phyloP scores from a whole-genome alignment of 2,888 invertebrate genomes.

The Caenorhabditis japonica region DNA sequence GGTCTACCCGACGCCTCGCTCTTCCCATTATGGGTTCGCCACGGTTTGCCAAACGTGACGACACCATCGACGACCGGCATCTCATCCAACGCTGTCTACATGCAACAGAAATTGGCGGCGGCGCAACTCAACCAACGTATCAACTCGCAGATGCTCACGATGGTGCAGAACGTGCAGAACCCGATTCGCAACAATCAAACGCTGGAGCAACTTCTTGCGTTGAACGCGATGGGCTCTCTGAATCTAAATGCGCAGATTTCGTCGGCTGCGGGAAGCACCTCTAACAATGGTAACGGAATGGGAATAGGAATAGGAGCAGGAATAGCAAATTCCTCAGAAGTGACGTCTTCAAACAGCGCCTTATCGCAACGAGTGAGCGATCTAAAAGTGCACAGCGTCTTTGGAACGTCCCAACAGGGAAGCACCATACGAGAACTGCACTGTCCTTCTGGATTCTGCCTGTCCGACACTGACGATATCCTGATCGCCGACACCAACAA shows the following conservation, averaged over 20 bases:
- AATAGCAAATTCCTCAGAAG: neutral
- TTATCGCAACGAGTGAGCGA: constrained; percentile 40
- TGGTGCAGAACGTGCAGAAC: constrained; percentile 18
- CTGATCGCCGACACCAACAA: constrained; percentile 75
- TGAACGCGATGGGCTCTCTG: constrained; percentile 32
- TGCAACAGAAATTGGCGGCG: constrained; percentile 33
- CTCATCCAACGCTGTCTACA: constrained; percentile 28
- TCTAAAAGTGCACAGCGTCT: constrained; percentile 57
- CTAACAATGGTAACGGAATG: neutral
- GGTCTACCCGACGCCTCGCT: constrained; percentile 2
- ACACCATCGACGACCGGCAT: constrained; percentile 30
- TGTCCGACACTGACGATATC: constrained; percentile 72
- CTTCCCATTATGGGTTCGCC: constrained; percentile 21
- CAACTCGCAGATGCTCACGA: constrained; percentile 24
- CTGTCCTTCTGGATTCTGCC: constrained; percentile 71
- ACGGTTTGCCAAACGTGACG: constrained; percentile 5
- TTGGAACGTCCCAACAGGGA: constrained; percentile 64
- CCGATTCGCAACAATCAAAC: constrained; percentile 16
- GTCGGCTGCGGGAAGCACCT: constrained; percentile 4
- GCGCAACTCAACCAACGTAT: constrained; percentile 4
- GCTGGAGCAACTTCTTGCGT: constrained; percentile 26
- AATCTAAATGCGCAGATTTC: constrained; percentile 19
- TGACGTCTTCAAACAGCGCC: neutral
- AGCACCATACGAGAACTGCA: constrained; percentile 67
- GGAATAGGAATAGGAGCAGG: too few species aligned